phyloP scores from a whole-genome alignment of 2,888 invertebrate genomes.

The Hirudinaria manillensis region DNA sequence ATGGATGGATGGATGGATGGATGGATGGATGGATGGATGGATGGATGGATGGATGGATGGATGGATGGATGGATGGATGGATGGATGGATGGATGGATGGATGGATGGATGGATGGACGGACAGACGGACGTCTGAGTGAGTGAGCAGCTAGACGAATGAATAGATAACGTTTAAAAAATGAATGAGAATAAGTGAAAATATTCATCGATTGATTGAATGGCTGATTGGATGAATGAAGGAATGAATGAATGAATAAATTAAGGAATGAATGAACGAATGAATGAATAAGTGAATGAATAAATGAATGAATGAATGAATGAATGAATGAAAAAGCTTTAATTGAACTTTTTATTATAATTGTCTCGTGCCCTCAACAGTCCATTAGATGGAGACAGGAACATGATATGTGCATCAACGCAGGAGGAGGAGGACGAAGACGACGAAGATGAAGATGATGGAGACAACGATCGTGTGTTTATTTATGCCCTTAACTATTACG shows the following conservation, averaged over 20 bases:
- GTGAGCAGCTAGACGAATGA: neutral
- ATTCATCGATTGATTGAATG: too few relatives aligned
- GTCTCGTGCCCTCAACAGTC: neutral
- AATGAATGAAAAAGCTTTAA: neutral
- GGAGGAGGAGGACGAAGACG: neutral
- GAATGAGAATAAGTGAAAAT: too few relatives aligned
- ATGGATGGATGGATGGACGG: neutral
- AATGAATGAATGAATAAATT: neutral
- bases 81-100: neutral
- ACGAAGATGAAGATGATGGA: neutral
- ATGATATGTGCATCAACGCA: neutral
- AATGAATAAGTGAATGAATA: neutral
- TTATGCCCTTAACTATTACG: neutral
- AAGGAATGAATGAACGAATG: neutral
- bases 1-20: neutral
- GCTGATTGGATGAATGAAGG: too few relatives aligned
- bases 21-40: neutral
- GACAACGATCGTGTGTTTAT: neutral
- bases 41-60: neutral
- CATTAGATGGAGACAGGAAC: constrained; percentile 7
- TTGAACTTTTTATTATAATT: neutral
- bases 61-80: neutral
- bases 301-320: neutral
- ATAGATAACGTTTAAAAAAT: too few relatives aligned
- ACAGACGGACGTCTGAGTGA: neutral